These are phyloP conservation scores for Mactromeris polynyma DNA, from an alignment of 2,888 invertebrate genomes.

Conservation along the genomic window DNA sequence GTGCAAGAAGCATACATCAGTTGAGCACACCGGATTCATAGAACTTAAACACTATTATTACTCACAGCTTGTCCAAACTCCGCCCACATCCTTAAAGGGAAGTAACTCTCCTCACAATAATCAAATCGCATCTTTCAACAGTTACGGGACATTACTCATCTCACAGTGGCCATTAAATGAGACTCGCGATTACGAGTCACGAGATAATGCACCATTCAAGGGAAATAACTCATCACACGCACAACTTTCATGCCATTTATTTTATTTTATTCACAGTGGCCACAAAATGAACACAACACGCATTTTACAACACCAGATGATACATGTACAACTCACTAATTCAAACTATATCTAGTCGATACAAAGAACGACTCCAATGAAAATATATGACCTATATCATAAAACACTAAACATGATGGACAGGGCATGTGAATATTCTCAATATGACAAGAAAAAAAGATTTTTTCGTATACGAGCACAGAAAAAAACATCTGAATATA, in stretches of 20 bases:
- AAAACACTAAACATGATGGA: too few species aligned
- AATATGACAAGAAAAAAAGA: too few species aligned
- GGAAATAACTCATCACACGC: neutral
- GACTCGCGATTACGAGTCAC: neutral
- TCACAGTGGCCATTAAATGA: neutral
- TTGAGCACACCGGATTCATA: neutral
- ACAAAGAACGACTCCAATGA: neutral
- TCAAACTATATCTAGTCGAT: neutral
- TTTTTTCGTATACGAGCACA: too few species aligned
- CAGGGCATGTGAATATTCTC: too few species aligned
- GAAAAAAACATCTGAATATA: too few species aligned
- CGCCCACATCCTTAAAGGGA: neutral
- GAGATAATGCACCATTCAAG: neutral
- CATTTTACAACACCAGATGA: neutral
- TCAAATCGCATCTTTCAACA: neutral
- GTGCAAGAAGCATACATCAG: neutral
- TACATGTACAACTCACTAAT: neutral
- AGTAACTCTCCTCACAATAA: neutral
- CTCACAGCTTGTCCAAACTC: neutral
- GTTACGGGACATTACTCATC: neutral
- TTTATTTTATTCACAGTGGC: neutral
- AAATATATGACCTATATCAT: neutral
- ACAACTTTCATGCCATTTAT: conserved; percentile 22
- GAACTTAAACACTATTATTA: neutral
- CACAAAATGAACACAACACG: conserved; percentile 19